Evolutionary conservation across 2,888 invertebrate species (phyloP).

Genomic region (Spisula solida): DNA sequence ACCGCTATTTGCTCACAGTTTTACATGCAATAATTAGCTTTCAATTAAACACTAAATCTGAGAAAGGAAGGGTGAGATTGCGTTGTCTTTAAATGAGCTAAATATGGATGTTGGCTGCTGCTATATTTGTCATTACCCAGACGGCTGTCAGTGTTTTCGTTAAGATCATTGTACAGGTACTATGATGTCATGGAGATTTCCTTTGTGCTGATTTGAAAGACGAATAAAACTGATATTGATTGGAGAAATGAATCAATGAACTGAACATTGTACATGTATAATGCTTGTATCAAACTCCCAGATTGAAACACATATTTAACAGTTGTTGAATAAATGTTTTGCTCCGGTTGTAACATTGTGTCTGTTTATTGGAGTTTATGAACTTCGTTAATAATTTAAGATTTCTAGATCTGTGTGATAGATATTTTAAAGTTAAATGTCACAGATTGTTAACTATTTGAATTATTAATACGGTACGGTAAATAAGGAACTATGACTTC

Average conservation of each 20-base stretch:
- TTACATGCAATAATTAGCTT: neutral
- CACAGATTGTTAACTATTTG: too few species aligned
- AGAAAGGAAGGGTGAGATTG: neutral
- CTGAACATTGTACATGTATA: neutral
- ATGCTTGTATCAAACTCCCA: neutral
- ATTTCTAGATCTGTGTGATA: too few species aligned
- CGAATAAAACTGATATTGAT: constrained; percentile 8
- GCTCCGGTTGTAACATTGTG: too few species aligned
- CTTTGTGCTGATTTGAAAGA: constrained; percentile 23
- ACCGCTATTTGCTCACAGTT: neutral
- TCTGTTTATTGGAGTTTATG: too few species aligned
- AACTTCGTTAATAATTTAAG: too few species aligned
- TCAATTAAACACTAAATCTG: neutral
- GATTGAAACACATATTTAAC: neutral
- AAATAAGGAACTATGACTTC: too few species aligned
- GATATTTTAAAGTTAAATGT: too few species aligned
- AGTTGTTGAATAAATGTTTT: too few species aligned
- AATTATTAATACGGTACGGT: too few species aligned
- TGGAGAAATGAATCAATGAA: neutral
- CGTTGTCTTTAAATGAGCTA: neutral
- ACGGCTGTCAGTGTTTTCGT: neutral
- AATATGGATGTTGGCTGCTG: neutral
- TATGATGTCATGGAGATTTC: neutral
- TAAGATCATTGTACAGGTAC: neutral
- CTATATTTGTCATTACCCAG: neutral